Percentiles rank a stretch among this genome's conserved stretches.
phyloP scores from a whole-genome alignment of 2,888 invertebrate genomes.

The Stictocephala bisonia region DNA sequence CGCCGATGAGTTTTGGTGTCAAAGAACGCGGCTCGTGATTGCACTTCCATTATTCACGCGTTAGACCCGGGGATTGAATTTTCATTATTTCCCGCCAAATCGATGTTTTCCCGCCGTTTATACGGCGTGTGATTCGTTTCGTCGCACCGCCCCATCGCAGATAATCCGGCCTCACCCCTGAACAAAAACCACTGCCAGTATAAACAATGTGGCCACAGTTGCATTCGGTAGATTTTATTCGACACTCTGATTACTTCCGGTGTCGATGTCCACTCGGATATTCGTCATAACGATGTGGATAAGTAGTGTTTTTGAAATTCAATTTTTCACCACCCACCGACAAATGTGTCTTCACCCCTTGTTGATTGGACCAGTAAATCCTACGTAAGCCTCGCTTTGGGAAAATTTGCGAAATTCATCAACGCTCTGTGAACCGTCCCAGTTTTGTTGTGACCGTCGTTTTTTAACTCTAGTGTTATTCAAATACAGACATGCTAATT shows the following conservation, averaged over 20 bases:
- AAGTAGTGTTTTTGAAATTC: slow-evolving; percentile 30
- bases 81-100: slow-evolving; percentile 49
- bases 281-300: too few species aligned
- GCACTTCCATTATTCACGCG: slow-evolving; percentile 50
- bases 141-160: too few species aligned
- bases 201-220: slow-evolving; percentile 31
- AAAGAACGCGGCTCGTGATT: slow-evolving; percentile 44
- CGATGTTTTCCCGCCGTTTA: slow-evolving; percentile 47
- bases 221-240: slow-evolving; percentile 15
- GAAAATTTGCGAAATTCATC: slow-evolving; percentile 40
- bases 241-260: slow-evolving; percentile 25
- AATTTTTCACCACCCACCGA: slow-evolving; percentile 28
- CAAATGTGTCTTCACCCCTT: too few species aligned
- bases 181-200: slow-evolving; percentile 6
- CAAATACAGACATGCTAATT: too few species aligned
- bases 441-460: slow-evolving; percentile 48
- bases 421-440: background rate
- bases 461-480: too few species aligned
- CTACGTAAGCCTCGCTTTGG: slow-evolving; percentile 9
- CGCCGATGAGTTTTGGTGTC: slow-evolving; percentile 25
- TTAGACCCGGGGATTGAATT: slow-evolving; percentile 43
- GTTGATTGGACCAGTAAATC: slow-evolving; percentile 27
- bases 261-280: background rate
- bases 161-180: background rate
- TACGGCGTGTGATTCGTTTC: slow-evolving; percentile 33